phyloP scores from a whole-genome alignment of 2,888 invertebrate species.

The Villa cingulata region DNA sequence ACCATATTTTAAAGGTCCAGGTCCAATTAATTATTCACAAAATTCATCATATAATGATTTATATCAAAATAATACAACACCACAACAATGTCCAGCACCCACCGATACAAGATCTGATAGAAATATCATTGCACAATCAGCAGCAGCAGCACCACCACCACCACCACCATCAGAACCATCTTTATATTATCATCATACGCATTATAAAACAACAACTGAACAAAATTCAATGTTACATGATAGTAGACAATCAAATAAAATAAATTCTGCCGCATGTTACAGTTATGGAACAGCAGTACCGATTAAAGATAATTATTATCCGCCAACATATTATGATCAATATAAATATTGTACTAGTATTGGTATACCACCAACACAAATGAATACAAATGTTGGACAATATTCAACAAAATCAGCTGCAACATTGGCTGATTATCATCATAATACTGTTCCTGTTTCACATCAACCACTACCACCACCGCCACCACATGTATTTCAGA shows the following conservation, averaged over 20 bases:
- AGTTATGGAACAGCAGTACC: not conserved
- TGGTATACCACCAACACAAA: conserved; percentile 15
- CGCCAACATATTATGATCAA: conserved; percentile 18
- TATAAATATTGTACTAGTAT: conserved; percentile 19
- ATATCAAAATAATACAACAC: conserved; percentile 10
- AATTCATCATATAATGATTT: conserved; percentile 13
- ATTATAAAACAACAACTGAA: conserved; percentile 3
- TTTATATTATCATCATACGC: conserved; percentile 5
- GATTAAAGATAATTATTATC: conserved; percentile 4
- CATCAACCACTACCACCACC: conserved; percentile 1
- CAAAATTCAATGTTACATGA: not conserved
- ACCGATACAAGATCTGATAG: not conserved
- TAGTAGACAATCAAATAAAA: not conserved
- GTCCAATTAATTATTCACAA: conserved; percentile 11
- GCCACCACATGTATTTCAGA: not conserved
- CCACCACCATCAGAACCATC: not conserved
- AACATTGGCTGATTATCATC: not conserved
- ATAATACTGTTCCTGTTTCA: not conserved
- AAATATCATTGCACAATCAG: not conserved
- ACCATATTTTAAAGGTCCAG: conserved; percentile 12
- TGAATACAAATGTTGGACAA: conserved; percentile 3
- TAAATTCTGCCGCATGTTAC: conserved; percentile 4
- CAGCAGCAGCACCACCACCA: no score
- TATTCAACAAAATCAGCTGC: conserved; percentile 2
- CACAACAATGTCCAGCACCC: not conserved